A percentile compares a stretch with the other conserved stretches of the same genome.
Evolutionary conservation across 2,113 vertebrate genomes (phyloP).

Genomic region (Vicugna pacos): DNA sequence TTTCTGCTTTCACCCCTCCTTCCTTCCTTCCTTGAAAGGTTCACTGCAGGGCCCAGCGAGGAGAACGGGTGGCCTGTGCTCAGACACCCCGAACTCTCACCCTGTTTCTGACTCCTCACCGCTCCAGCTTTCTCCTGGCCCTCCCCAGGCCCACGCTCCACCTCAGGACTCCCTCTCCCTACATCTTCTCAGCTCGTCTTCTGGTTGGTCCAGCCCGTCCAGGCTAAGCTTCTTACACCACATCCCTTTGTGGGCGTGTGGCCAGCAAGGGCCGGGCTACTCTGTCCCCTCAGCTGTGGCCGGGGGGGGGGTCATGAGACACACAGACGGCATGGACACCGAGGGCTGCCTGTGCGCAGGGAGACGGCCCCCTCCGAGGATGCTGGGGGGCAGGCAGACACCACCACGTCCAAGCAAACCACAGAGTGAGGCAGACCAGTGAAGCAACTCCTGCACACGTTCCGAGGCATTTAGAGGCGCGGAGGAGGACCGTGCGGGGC

Average conservation of each 20-base stretch:
- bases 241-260: neutral
- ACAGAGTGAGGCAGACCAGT: rapidly evolving
- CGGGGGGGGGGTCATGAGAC: too few relatives aligned
- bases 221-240: neutral
- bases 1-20: neutral
- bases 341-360: rapidly evolving
- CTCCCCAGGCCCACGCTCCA: too few relatives aligned
- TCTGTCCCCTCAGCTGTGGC: neutral
- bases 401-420: neutral
- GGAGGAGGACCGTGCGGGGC: neutral
- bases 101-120: neutral
- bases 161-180: neutral
- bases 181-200: neutral
- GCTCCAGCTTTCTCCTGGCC: neutral
- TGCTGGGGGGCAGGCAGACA: neutral
- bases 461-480: rapidly evolving
- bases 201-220: neutral
- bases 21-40: too few relatives aligned
- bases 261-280: neutral
- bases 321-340: rapidly evolving
- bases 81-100: too few relatives aligned
- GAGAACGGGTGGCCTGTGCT: too few relatives aligned
- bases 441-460: rapidly evolving
- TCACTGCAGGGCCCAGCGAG: too few relatives aligned
- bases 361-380: neutral